These are phyloP conservation scores for Pterocles burchelli DNA, from an alignment of 2,113 vertebrate genomes.

Conservation along the genomic window DNA sequence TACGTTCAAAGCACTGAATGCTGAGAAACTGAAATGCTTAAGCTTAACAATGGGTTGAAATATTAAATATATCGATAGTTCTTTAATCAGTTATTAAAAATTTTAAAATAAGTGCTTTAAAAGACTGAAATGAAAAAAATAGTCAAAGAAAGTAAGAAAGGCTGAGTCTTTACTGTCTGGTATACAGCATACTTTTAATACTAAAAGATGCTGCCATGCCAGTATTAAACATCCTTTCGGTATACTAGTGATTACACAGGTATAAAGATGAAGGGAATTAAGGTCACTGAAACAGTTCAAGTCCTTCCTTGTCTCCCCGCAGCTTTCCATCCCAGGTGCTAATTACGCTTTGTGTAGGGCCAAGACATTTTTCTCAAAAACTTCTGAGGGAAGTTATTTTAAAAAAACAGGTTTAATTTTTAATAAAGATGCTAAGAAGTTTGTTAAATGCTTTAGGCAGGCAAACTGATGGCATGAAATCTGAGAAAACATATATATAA, in stretches of 20 bases:
- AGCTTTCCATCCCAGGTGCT: not conserved
- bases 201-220: not conserved
- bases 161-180: not conserved
- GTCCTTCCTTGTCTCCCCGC: not conserved
- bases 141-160: not conserved
- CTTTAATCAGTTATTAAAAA: not conserved
- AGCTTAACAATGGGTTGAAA: not conserved
- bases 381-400: slow-evolving; percentile 9
- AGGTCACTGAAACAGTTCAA: not conserved
- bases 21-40: not conserved
- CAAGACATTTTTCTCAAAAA: not conserved
- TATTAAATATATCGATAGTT: not conserved
- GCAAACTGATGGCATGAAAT: slow-evolving; percentile 17
- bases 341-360: not conserved
- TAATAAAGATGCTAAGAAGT: not conserved
- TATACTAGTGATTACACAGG: not conserved
- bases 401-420: slow-evolving; percentile 16
- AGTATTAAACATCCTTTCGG: not conserved
- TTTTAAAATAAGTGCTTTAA: not conserved
- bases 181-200: not conserved
- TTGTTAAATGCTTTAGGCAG: slow-evolving; percentile 4
- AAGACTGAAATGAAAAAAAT: not conserved
- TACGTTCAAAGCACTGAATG: not conserved
- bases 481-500: not conserved
- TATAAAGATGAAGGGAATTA: not conserved